Evolutionary conservation across 2,797 vertebrate species (phyloP), one percentile per base, ranked within the genome.

Genomic region (Loris lydekkerianus): DNA sequence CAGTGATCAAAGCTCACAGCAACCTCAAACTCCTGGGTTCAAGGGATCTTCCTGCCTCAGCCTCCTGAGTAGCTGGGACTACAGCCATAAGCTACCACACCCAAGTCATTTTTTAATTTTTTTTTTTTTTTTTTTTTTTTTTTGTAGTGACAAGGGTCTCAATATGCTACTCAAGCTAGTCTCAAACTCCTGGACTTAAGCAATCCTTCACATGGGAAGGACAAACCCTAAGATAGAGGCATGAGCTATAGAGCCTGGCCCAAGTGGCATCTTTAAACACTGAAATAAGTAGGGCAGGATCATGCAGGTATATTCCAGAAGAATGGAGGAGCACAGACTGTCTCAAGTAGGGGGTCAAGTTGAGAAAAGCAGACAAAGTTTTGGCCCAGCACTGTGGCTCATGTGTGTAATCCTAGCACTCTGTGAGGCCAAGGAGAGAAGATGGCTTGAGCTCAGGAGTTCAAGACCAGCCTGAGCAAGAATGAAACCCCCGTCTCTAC

Each of bases 231-330:
- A 25, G 72, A 73, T 43, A 17, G 23, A 46, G 72, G 72, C 14
- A 3, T 29, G 13, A 73, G 23, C 40, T 14, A 73, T 40, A 4
- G 40, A 1, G 40, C 25, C 72, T 46, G 40, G 72, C 40, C 40
- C 37, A 77, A n/a, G 43, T 65, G 2, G 46, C 43, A 82, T 73
- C 73, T 94, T 77, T 75, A 88, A 93, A 70, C n/a, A 70, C 7
- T 58, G n/a, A 80, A 67, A 63, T 34, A 85, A 94, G 46, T 81
- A n/a, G 46, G 46, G 56, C 34, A 81, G 85, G 76, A 90, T n/a
- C 58, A 77, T 85, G 31, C 23, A 25, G 76, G 14, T 56, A 69
- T 86, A 65, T 25, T 76, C 67, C 61, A 40, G 92, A 84, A 20
- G 78, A 81, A 77, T 27, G 7, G 14, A 82, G 63, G 49, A 85